phyloP scores from a whole-genome alignment of 2,113 vertebrate species.

The Labrus mixtus region DNA sequence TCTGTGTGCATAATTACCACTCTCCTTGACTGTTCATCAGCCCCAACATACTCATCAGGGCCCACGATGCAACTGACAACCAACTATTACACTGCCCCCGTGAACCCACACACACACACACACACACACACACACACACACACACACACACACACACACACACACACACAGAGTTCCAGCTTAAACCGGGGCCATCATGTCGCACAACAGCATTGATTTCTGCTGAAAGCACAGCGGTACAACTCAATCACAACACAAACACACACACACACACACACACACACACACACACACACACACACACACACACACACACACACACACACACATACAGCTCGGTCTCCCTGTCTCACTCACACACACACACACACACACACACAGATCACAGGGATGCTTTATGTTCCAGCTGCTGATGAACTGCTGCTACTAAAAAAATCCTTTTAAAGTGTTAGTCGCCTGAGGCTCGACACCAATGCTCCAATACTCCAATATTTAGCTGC shows the following conservation, averaged over 20 bases:
- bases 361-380: constrained; percentile 43
- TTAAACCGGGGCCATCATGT: constrained; percentile 55
- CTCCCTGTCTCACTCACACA: background rate
- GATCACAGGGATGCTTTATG: constrained; percentile 30
- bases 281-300: constrained; percentile 24
- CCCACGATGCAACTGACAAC: constrained; percentile 62
- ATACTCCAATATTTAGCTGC: background rate
- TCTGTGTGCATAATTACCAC: constrained; percentile 69
- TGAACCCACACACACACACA: background rate
- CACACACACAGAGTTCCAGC: constrained; percentile 40
- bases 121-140: constrained; percentile 12
- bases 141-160: constrained; percentile 6
- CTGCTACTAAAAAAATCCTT: constrained; percentile 5
- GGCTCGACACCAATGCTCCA: background rate
- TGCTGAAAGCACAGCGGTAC: constrained; percentile 67
- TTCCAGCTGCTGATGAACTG: constrained; percentile 11
- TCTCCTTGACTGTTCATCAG: constrained; percentile 64
- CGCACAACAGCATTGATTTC: constrained; percentile 69
- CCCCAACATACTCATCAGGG: constrained; percentile 61
- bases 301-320: no score
- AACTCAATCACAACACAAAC: constrained; percentile 59
- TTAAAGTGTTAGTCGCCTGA: constrained; percentile 5
- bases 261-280: background rate
- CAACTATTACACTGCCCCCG: constrained; percentile 66
- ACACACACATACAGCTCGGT: constrained; percentile 5